Conservation (phyloP, 92 coral and sea anemone species). For the Palythoa grandiflora region DNA sequence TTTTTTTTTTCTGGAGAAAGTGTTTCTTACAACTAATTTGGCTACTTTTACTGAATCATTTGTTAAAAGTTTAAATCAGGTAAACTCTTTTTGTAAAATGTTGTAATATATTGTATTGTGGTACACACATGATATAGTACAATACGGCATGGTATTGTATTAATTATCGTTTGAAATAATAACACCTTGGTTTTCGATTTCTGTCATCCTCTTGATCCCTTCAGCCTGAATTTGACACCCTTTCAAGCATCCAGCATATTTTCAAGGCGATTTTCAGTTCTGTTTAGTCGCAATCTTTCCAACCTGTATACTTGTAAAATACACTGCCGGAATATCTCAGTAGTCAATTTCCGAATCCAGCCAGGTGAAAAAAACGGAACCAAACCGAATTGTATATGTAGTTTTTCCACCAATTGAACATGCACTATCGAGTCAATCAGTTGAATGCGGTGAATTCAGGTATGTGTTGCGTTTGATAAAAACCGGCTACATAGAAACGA, state of each 20-base stretch:
- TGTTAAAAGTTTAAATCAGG: no score
- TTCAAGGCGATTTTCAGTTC: background rate
- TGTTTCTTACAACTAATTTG: no score
- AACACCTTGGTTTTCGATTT: background rate
- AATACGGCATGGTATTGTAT: no score
- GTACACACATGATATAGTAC: no score
- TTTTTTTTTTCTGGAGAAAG: no score
- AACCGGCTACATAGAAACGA: background rate
- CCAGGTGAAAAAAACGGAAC: background rate
- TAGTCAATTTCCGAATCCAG: no score
- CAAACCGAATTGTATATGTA: background rate
- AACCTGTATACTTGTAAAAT: background rate
- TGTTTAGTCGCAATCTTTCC: background rate
- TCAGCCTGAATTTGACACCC: constrained; percentile 1
- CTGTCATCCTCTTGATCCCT: background rate
- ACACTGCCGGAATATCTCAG: background rate
- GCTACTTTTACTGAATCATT: no score
- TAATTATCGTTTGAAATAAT: background rate
- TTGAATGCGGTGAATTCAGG: constrained; percentile 15
- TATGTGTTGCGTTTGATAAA: background rate
- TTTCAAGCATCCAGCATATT: background rate
- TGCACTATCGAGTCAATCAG: constrained; percentile 22
- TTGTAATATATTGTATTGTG: no score
- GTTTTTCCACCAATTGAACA: background rate
- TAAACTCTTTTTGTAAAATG: no score